Evolutionary conservation across 30 jellyfish, hydroid and myxozoan species (phyloP).

Genomic region (Sanderia malayensis): DNA sequence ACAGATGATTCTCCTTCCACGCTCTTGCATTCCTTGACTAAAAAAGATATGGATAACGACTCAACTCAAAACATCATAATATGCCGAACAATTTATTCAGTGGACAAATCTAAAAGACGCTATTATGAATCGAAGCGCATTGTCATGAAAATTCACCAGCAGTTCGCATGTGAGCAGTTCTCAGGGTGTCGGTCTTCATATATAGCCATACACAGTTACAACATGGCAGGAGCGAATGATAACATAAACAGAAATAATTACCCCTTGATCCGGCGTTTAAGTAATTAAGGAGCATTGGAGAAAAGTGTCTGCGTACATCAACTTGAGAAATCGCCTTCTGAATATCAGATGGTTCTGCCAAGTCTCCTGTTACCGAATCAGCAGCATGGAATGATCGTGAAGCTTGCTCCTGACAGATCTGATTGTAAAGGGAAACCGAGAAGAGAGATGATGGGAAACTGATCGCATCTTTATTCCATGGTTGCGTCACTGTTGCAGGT

Average conservation of each 20-base stretch:
- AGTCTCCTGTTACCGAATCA: conserved; percentile 48
- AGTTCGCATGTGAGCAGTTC: too few relatives aligned
- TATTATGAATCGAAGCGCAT: too few relatives aligned
- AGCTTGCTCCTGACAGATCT: conserved; percentile 51
- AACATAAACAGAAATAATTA: not conserved
- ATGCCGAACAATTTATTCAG: too few relatives aligned
- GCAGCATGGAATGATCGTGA: conserved; percentile 32
- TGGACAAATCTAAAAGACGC: too few relatives aligned
- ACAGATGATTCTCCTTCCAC: conserved; percentile 9
- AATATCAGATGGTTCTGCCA: conserved; percentile 59
- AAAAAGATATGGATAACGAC: not conserved
- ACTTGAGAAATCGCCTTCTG: conserved; percentile 51
- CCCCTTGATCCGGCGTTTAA: conserved; percentile 53
- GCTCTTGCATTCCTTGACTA: conserved; percentile 22
- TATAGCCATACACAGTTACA: too few relatives aligned
- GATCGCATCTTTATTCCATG: conserved; percentile 1
- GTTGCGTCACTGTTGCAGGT: too few relatives aligned
- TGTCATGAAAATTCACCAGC: too few relatives aligned
- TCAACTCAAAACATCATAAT: not conserved
- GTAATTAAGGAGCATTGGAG: conserved; percentile 63
- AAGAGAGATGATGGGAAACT: conserved; percentile 26
- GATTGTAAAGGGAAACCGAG: conserved; percentile 46
- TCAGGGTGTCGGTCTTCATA: too few relatives aligned
- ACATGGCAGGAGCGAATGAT: too few relatives aligned
- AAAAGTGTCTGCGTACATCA: conserved; percentile 58